Percentiles rank a stretch among this genome's conserved stretches.
Evolutionary conservation across 30 jellyfish, hydroid and myxozoan genomes (phyloP).

Genomic region (Rhopilema esculentum): DNA sequence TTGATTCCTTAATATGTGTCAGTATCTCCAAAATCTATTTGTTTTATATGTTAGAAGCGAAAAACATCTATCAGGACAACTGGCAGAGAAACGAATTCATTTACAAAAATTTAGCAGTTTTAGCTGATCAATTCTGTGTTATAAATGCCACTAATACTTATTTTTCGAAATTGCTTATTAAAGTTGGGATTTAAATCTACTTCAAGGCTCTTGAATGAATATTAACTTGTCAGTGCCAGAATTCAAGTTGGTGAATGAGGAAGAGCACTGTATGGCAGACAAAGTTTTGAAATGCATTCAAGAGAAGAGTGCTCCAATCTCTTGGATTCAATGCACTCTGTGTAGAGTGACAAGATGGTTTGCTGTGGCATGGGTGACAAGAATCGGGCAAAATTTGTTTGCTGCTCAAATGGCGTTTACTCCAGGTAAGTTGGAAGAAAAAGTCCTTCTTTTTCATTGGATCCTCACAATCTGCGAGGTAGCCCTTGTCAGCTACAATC

Average conservation of each 20-base stretch:
- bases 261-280: background rate
- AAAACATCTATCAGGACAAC: no score
- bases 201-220: background rate
- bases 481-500: background rate
- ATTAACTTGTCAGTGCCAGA: background rate
- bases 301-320: background rate
- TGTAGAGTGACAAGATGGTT: background rate
- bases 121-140: background rate
- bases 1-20: no score
- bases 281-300: slow-evolving; percentile 2
- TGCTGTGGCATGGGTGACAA: background rate
- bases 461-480: background rate
- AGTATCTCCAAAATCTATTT: no score
- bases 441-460: background rate
- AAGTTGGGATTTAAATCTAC: background rate
- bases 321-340: background rate
- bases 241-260: background rate
- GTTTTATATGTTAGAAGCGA: no score
- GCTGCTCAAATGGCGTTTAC: background rate
- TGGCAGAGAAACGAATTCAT: no score
- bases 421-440: background rate
- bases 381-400: background rate
- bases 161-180: background rate
- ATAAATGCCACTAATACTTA: background rate
- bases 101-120: no score